phyloP scores from a whole-genome alignment of 2,888 invertebrate species.

The Lepidochrysops patricia region DNA sequence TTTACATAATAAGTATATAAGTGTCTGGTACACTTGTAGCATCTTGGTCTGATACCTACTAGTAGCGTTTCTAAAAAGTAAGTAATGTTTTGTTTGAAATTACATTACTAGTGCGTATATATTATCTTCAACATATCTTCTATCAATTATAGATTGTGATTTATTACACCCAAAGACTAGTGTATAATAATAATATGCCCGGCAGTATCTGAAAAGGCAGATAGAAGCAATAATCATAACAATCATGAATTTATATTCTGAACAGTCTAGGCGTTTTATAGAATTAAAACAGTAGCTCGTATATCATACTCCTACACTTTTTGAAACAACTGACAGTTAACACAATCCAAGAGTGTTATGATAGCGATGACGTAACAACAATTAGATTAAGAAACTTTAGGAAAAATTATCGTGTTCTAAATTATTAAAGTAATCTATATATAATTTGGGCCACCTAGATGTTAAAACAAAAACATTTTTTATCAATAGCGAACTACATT shows the following conservation, averaged over 20 bases:
- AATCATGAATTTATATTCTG: neutral
- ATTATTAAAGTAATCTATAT: neutral
- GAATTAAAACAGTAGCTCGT: neutral
- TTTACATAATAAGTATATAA: neutral
- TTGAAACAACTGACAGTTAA: neutral
- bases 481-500: constrained; percentile 5
- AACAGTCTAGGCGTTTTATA: neutral
- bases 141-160: too few species aligned
- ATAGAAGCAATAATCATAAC: too few species aligned
- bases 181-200: too few species aligned
- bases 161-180: too few species aligned
- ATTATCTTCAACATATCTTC: too few species aligned
- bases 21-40: too few species aligned
- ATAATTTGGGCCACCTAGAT: constrained; percentile 12
- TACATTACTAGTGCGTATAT: too few species aligned
- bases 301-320: neutral
- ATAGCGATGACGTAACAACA: constrained; percentile 1
- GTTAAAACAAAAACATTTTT: constrained; percentile 12
- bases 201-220: too few species aligned
- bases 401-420: neutral
- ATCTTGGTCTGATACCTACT: too few species aligned
- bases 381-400: neutral
- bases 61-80: too few species aligned
- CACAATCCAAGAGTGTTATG: neutral
- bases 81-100: too few species aligned